Percentiles rank a stretch among this genome's conserved stretches.
phyloP scores from a whole-genome alignment of 2,113 vertebrate genomes.

The Pituophis catenifer region DNA sequence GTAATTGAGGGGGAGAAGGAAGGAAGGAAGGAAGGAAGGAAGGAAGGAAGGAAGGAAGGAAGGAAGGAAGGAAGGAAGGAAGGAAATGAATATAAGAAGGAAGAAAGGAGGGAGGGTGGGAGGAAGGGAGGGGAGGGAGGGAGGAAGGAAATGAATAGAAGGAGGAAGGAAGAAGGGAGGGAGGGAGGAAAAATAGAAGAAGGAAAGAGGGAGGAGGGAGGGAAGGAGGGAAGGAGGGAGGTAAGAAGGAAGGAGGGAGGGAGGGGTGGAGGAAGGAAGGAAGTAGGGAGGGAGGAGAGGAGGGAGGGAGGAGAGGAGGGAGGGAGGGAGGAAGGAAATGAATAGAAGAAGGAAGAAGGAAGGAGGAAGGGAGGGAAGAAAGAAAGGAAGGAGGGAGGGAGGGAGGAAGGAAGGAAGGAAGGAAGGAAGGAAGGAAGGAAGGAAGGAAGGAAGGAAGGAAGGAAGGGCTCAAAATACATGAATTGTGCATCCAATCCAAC shows the following conservation, averaged over 20 bases:
- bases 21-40: not conserved
- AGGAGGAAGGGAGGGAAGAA: not conserved
- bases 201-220: not conserved
- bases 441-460: not conserved
- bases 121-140: not conserved
- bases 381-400: not conserved
- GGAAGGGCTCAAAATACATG: slow-evolving; percentile 40
- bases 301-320: slow-evolving; percentile 17
- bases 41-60: no score
- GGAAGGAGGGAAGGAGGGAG: no score
- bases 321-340: not conserved
- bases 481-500: slow-evolving; percentile 25
- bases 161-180: not conserved
- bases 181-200: not conserved
- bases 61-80: no score
- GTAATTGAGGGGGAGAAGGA: slow-evolving; percentile 28
- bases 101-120: not conserved
- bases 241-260: no score
- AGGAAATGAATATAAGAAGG: not conserved
- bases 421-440: no score
- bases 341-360: not conserved
- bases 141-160: not conserved
- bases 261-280: not conserved
- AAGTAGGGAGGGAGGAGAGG: not conserved
- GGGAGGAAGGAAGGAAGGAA: no score